Conservation (phyloP, 2,888 invertebrate species). For the Tetragonula carbonaria region DNA sequence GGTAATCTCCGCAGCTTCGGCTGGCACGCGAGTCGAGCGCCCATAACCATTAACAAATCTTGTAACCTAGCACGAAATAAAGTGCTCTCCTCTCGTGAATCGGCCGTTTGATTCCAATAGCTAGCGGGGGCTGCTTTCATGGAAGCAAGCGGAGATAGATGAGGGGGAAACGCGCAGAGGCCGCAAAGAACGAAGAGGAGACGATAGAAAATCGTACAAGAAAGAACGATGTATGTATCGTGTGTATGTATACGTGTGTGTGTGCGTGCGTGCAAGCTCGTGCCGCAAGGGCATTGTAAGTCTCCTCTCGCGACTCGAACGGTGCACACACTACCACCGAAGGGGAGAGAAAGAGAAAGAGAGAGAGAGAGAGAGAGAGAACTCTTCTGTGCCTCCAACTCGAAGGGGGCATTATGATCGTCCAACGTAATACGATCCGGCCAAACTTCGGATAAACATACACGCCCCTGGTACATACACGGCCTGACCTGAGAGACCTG, state of each 20-base stretch:
- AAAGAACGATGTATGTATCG: constrained; percentile 32
- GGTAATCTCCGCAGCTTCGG: constrained; percentile 70
- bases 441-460: constrained; percentile 59
- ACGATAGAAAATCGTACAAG: constrained; percentile 27
- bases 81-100: constrained; percentile 74
- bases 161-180: neutral
- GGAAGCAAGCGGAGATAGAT: constrained; percentile 5
- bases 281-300: constrained; percentile 60
- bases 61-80: constrained; percentile 73
- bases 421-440: constrained; percentile 68
- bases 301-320: constrained; percentile 38
- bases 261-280: constrained; percentile 28
- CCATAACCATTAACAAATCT: constrained; percentile 78
- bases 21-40: constrained; percentile 62
- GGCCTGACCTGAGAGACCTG: constrained; percentile 5
- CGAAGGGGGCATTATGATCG: constrained; percentile 64
- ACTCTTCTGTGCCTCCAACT: constrained; percentile 49
- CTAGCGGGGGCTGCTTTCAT: constrained; percentile 62
- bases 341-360: constrained; percentile 31
- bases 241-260: neutral
- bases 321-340: neutral
- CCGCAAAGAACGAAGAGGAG: constrained; percentile 9
- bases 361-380: constrained; percentile 24
- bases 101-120: constrained; percentile 75
- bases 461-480: constrained; percentile 26